Evolutionary conservation across 2,888 invertebrate genomes (phyloP), one percentile per base, ranked within the genome.

Genomic region (Eilema depressum): DNA sequence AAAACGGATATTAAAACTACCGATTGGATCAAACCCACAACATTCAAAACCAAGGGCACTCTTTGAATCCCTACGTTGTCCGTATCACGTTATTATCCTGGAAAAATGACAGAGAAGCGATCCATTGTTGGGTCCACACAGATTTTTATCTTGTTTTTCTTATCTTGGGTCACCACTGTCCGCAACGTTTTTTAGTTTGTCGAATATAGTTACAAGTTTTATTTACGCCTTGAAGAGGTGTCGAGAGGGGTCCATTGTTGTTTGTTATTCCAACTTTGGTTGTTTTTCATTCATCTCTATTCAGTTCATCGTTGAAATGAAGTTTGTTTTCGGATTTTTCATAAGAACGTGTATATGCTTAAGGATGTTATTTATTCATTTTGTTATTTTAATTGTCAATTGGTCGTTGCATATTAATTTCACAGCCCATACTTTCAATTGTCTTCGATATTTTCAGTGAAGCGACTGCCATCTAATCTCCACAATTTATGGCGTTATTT

Each of bases 51-150:
- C 53, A n/a, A 53, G 53, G n/a, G 53, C n/a, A 2, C n/a, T 63
- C 30, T 62, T 33, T 62, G 17, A 59, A 59, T 59, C 80, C 83
- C 77, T 77, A 83, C 86, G 85, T 85, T 87, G 84, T 87, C 82
- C 86, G 88, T 88, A 89, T 28, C 87, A 86, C 89, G 88, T 89
- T 87, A 85, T 79, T 84, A 83, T 86, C n/a, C 28, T 81, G 81
- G 82, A 83, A 85, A 86, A 86, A 83, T 80, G 83, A 85, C 86
- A 86, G 86, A 80, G 84, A 82, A 83, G 75, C 85, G 77, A 81
- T 83, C 85, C 81, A 85, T 89, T 89, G 88, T 89, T 88, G 84
- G 86, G 82, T 85, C 81, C 80, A 83, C 81, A 78, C 75, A 83
- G 83, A 85, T 85, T 87, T 84, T 77, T 84, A 82, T 83, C 82